Conservation (phyloP, 2,797 vertebrate genomes). For the Erethizon dorsatum region DNA sequence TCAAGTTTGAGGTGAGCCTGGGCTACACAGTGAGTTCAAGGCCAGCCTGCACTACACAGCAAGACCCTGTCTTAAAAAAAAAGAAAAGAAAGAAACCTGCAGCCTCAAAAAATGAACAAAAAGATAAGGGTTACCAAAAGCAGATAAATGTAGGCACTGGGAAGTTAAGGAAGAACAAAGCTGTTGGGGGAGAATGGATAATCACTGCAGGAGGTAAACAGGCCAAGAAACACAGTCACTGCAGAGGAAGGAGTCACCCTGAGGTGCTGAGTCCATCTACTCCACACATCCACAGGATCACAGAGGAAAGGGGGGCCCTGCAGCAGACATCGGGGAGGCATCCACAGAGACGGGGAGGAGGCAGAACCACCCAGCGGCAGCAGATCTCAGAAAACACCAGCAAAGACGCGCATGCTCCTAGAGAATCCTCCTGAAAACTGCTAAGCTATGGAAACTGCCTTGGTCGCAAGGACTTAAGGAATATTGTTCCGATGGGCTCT, state of each 20-base stretch:
- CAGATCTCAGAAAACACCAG: not conserved
- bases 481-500: not conserved
- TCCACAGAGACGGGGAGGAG: not conserved
- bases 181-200: not conserved
- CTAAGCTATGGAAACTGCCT: not conserved
- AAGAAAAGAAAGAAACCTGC: not conserved
- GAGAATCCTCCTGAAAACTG: not conserved
- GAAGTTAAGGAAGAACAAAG: not conserved
- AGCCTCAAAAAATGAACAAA: not conserved
- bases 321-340: not conserved
- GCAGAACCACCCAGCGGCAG: accelerated
- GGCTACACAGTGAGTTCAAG: not conserved
- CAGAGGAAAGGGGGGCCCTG: not conserved
- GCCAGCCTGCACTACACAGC: not conserved
- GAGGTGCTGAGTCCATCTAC: not conserved
- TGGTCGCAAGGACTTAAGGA: not conserved
- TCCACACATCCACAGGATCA: not conserved
- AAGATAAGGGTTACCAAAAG: not conserved
- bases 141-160: not conserved
- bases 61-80: not conserved
- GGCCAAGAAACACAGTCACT: not conserved
- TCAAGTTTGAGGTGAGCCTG: not conserved
- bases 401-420: not conserved
- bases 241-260: too few relatives aligned
- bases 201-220: not conserved